Evolutionary conservation across 2,888 invertebrate species (phyloP).

Genomic region (Slavum lentiscoides): DNA sequence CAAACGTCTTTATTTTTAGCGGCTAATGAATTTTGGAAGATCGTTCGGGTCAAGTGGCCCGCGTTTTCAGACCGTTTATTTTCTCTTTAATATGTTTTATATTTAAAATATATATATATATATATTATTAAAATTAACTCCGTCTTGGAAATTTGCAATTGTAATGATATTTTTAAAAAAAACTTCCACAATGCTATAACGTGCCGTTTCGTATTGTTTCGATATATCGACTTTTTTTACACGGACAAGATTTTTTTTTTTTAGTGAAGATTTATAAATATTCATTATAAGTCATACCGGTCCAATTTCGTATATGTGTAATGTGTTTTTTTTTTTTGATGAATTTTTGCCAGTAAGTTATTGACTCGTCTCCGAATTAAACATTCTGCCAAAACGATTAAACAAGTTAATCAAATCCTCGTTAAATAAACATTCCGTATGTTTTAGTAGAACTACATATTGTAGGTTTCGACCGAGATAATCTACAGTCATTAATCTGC

Average conservation of each 20-base stretch:
- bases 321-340: neutral
- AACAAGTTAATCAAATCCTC: neutral
- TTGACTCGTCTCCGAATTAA: neutral
- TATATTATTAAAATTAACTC: no score
- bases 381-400: neutral
- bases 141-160: no score
- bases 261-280: neutral
- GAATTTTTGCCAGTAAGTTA: neutral
- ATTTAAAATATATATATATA: no score
- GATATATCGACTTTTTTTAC: no score
- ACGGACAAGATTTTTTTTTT: no score
- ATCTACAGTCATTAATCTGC: neutral
- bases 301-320: neutral
- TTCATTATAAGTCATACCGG: neutral
- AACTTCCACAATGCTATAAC: no score
- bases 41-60: no score
- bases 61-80: no score
- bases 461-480: neutral
- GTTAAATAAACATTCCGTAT: neutral
- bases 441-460: neutral
- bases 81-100: no score
- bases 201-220: no score
- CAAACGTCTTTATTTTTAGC: neutral
- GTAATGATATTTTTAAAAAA: no score
- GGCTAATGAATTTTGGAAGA: no score